A percentile compares a stretch with the other conserved stretches of the same genome.
Conservation (phyloP, 2,797 vertebrate genomes). For the Telmatherina bonti region DNA sequence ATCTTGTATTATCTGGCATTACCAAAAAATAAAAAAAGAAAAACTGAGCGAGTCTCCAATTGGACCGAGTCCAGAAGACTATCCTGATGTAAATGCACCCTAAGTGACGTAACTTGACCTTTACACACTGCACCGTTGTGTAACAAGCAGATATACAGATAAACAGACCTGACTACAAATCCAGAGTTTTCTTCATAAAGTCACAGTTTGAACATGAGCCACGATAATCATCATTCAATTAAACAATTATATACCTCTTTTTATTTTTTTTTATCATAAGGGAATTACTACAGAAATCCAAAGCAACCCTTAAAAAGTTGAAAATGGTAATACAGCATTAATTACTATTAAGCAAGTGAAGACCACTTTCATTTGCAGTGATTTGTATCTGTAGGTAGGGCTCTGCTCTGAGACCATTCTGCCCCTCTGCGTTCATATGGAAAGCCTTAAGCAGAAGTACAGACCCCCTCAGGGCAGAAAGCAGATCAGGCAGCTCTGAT, state of each 20-base stretch:
- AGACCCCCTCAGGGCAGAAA: constrained; percentile 15
- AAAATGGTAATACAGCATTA: neutral
- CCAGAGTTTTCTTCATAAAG: neutral
- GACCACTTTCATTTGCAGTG: neutral
- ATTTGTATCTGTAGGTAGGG: constrained; percentile 3
- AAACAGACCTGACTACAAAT: neutral
- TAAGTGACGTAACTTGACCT: too few relatives aligned
- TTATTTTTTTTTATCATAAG: neutral
- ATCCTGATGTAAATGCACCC: too few relatives aligned
- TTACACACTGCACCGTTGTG: neutral
- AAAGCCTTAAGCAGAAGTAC: constrained; percentile 8
- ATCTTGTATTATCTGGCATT: too few relatives aligned
- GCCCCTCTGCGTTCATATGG: constrained; percentile 5
- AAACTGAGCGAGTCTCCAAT: too few relatives aligned
- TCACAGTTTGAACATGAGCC: neutral
- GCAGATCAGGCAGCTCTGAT: constrained; percentile 11
- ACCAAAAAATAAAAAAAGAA: too few relatives aligned
- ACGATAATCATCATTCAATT: neutral
- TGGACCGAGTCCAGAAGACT: too few relatives aligned
- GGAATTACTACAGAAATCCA: neutral
- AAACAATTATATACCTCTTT: neutral
- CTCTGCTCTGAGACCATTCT: constrained; percentile 2
- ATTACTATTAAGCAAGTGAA: neutral
- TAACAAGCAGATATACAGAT: neutral
- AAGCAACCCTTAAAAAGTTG: neutral